Evolutionary conservation across 2,888 invertebrate species (phyloP).

Genomic region (Eugnorisma glareosa): DNA sequence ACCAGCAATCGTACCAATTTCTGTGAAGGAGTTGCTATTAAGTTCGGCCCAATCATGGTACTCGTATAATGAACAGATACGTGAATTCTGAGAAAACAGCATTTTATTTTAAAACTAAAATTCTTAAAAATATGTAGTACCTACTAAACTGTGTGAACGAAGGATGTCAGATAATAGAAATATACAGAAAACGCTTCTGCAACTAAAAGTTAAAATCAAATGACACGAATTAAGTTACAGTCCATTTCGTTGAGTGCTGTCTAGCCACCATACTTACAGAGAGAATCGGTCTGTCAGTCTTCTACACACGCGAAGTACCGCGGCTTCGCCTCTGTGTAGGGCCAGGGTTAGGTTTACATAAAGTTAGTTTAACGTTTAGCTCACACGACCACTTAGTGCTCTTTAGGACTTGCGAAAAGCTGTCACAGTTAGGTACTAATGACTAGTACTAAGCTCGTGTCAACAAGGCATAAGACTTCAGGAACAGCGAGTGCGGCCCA

Average conservation of each 20-base stretch:
- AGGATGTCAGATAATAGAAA: too few species aligned
- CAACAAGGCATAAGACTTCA: not conserved
- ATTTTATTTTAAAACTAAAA: not conserved
- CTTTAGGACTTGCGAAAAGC: not conserved
- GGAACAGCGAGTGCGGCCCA: not conserved
- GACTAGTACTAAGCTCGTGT: not conserved
- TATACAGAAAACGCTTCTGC: conserved; percentile 19
- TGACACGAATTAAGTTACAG: conserved; percentile 24
- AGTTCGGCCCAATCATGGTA: not conserved
- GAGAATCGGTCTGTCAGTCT: not conserved
- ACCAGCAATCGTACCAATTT: conserved; percentile 3
- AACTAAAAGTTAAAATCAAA: conserved; percentile 39
- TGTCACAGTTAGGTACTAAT: not conserved
- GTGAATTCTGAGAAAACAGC: not conserved
- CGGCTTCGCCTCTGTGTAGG: not conserved
- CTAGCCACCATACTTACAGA: conserved; percentile 22
- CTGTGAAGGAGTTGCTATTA: not conserved
- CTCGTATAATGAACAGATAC: not conserved
- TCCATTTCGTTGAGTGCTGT: conserved; percentile 40
- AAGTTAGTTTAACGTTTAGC: conserved; percentile 14
- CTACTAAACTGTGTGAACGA: not conserved
- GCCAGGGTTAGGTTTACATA: conserved; percentile 3
- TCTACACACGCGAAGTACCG: not conserved
- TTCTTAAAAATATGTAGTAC: not conserved
- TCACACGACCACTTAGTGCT: conserved; percentile 1